A percentile compares a stretch with the other conserved stretches of the same genome.
phyloP scores from a whole-genome alignment of 2,797 vertebrate species.

The Zenarchopterus dispar region DNA sequence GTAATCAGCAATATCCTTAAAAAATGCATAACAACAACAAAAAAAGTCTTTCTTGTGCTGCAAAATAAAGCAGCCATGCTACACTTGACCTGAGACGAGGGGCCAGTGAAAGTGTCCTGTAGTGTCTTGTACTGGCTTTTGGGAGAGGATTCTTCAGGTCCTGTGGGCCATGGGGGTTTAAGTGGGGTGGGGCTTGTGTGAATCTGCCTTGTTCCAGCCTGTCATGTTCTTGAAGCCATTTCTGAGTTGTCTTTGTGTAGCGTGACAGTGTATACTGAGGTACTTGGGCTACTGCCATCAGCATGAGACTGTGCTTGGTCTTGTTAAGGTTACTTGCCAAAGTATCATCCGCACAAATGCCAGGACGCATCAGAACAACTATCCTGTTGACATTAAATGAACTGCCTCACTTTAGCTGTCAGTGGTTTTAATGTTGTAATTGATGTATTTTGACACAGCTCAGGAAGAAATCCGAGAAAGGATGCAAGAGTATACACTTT shows the following conservation, averaged over 20 bases:
- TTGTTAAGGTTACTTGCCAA: neutral
- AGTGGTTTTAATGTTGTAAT: neutral
- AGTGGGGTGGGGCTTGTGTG: neutral
- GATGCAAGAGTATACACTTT: neutral
- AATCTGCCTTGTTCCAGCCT: neutral
- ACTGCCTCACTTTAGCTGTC: constrained; percentile 7
- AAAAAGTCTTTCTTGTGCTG: too few species aligned
- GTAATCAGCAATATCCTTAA: too few species aligned
- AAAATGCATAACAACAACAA: too few species aligned
- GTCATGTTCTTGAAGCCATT: constrained; percentile 1
- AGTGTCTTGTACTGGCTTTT: too few species aligned
- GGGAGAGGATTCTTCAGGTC: too few species aligned
- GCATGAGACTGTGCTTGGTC: neutral
- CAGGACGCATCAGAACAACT: constrained; percentile 2
- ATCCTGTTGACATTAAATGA: neutral
- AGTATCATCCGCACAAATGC: neutral
- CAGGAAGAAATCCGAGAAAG: neutral
- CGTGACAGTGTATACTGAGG: neutral
- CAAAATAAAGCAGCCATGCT: too few species aligned
- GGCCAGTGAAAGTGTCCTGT: neutral
- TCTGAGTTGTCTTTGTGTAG: neutral
- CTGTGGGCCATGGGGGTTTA: neutral
- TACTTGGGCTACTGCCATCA: neutral
- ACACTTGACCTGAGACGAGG: neutral
- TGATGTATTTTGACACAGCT: neutral